Percentiles rank a stretch among this genome's conserved stretches.
Evolutionary conservation across 2,888 invertebrate genomes (phyloP).

Genomic region (Nemurella pictetii): DNA sequence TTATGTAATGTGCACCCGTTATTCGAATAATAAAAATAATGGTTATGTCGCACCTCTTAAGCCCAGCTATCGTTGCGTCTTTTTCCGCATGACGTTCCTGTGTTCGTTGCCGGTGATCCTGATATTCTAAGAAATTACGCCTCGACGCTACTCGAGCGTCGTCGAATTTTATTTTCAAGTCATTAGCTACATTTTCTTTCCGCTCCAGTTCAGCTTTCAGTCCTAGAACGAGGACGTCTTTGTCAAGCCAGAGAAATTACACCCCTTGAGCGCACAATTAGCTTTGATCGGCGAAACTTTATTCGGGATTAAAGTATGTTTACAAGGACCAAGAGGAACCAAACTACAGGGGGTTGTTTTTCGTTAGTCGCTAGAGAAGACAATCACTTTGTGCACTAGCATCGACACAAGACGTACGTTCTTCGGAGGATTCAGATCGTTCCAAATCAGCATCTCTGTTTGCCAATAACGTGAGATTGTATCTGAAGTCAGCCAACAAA

Average conservation of each 20-base stretch:
- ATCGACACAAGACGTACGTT: constrained; percentile 22
- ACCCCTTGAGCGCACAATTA: neutral
- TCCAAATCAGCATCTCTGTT: constrained; percentile 31
- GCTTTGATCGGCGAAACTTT: neutral
- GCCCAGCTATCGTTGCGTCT: neutral
- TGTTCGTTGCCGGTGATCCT: neutral
- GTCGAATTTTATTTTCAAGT: constrained; percentile 8
- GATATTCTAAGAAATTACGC: constrained; percentile 9
- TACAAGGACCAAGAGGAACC: neutral
- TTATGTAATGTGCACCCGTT: no score
- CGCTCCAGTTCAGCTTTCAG: neutral
- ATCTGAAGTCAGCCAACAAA: constrained; percentile 14
- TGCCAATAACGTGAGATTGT: constrained; percentile 20
- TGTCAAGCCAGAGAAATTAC: neutral
- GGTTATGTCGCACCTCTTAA: constrained; percentile 6
- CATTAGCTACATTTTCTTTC: neutral
- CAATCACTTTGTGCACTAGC: no score
- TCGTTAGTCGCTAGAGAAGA: neutral
- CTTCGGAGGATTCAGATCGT: neutral
- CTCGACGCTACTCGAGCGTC: neutral
- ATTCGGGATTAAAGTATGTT: neutral
- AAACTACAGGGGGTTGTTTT: neutral
- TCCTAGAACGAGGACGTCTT: neutral
- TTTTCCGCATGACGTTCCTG: neutral
- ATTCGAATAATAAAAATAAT: no score